Evolutionary conservation across 2,113 vertebrate genomes (phyloP).

Genomic region (Lanius ludovicianus): DNA sequence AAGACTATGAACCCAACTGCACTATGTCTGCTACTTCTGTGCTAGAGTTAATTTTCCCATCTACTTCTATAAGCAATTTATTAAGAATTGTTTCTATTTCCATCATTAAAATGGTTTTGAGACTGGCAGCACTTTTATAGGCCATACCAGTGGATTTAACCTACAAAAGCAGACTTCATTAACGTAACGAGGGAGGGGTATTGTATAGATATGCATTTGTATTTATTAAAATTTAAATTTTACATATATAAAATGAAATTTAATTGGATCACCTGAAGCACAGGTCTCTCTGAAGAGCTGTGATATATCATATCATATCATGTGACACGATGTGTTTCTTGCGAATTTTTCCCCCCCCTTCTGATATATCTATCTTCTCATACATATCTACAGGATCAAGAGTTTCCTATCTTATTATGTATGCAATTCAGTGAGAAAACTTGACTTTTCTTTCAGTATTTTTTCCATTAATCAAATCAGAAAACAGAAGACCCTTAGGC

Average conservation of each 20-base stretch:
- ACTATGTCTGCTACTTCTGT: not conserved
- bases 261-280: not conserved
- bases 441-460: not conserved
- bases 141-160: not conserved
- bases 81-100: not conserved
- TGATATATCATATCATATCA: not conserved
- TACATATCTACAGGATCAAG: not conserved
- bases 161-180: not conserved
- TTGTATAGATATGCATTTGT: not conserved
- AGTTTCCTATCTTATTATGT: not conserved
- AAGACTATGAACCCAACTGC: not conserved
- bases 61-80: not conserved
- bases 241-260: not conserved
- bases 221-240: not conserved
- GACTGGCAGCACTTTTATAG: not conserved
- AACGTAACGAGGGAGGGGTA: not conserved
- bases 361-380: not conserved
- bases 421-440: not conserved
- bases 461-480: not conserved
- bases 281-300: not conserved
- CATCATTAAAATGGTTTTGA: not conserved
- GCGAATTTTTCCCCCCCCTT: accelerated
- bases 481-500: not conserved
- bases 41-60: not conserved
- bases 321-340: not conserved